Evolutionary conservation across 2,113 vertebrate genomes (phyloP), one percentile per base, ranked within the genome.

Genomic region (Halichoerus grypus): DNA sequence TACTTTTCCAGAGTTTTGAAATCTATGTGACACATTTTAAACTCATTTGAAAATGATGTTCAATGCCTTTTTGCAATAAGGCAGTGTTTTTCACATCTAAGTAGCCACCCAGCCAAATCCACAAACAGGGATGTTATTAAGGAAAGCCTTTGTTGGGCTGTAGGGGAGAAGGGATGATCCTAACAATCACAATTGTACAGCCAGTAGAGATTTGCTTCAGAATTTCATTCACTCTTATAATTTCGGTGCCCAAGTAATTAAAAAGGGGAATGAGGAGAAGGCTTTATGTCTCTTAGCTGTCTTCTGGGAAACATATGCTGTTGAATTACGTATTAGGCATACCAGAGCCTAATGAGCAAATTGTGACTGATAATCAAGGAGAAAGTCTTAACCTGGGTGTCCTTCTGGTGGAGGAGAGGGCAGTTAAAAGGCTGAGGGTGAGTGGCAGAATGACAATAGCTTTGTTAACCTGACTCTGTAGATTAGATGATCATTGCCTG

Each of bases 391-490:
- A 59, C 36, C 53, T 95, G 7, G 71, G 82, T 81, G 72, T 96
- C 22, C 76, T 97, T 16, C 72, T 96, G 82, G 42, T 76, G 85
- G 81, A 95, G 91, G 67, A 85, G 82, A 95, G 96, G 74, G 57
- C 55, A 87, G 83, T 95, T 98, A 98, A 98, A 96, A 85, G 93
- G 82, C 76, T 76, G 71, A 82, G 88, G 46, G 26, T 97, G 97
- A 98, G 94, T 97, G 98, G 93, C 97, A 98, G 98, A 98, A 83
- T 93, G 59, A 95, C 97, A 98, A 94, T 97, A 93, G 93, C 96
- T 98, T 98, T 98, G 98, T 98, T 98, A 98, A 98, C 96, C 79
- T 93, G 91, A 93, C 94, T 97, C 94, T 91, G 42, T 94, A 98
- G 97, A 98, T 98, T 91, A 97, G 81, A 97, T 88, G 97, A 96